Conservation (phyloP, 2,113 vertebrate genomes). For the Eira barbara region DNA sequence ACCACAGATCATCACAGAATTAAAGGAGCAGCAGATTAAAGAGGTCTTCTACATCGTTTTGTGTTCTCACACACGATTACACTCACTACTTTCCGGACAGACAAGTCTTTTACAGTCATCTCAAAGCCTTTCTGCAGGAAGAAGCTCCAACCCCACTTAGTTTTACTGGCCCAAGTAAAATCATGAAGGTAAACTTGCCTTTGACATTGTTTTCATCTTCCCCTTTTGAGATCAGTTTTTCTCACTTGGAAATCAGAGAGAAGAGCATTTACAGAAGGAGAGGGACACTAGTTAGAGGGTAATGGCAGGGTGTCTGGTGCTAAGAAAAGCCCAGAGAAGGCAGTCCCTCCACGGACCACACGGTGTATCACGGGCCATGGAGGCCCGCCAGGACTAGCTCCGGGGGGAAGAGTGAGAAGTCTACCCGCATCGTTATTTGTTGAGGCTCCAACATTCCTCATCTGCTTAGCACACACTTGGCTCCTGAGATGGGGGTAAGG, state of each 20-base stretch:
- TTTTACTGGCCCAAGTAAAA: background rate
- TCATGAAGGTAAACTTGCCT: background rate
- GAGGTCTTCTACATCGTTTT: background rate
- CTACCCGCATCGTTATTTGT: background rate
- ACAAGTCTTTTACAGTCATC: background rate
- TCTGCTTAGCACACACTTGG: background rate
- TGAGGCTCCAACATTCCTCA: background rate
- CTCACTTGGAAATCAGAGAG: background rate
- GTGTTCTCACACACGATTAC: background rate
- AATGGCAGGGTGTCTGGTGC: background rate
- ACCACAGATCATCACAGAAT: background rate
- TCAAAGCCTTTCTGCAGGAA: background rate
- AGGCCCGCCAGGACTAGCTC: background rate
- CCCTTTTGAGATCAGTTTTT: background rate
- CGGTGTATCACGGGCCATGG: too few species aligned
- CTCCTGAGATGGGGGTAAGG: background rate
- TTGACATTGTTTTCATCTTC: background rate
- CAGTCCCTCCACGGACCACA: background rate
- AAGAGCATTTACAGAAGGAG: background rate
- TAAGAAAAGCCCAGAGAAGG: background rate
- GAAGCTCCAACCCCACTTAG: background rate
- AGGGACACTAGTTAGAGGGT: background rate
- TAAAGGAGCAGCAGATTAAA: background rate
- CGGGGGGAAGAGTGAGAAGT: background rate
- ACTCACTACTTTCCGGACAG: background rate